A percentile compares a stretch with the other conserved stretches of the same genome.
These are phyloP conservation scores for Agrenia bidenticulata DNA, from an alignment of 2,888 invertebrate genomes.

Conservation along the genomic window DNA sequence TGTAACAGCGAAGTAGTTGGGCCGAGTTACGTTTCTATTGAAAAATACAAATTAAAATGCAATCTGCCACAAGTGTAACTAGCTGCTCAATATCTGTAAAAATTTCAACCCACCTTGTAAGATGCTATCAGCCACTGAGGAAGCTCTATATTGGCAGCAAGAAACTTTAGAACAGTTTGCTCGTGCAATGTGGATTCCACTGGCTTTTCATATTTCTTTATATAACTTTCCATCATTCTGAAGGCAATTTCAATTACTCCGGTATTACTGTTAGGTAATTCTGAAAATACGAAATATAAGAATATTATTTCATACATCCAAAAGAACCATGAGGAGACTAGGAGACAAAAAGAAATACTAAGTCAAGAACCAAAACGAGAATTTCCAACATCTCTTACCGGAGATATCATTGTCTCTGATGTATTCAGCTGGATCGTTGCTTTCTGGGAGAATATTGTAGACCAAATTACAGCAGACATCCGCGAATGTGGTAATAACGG, in stretches of 20 bases:
- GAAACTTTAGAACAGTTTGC: conserved; percentile 39
- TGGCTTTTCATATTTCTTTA: conserved; percentile 37
- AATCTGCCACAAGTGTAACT: too few species aligned
- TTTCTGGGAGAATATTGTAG: conserved; percentile 39
- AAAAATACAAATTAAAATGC: too few species aligned
- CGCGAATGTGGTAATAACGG: conserved; percentile 37
- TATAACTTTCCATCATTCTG: conserved; percentile 44
- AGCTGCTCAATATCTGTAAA: too few species aligned
- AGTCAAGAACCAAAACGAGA: neutral
- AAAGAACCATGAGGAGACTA: too few species aligned
- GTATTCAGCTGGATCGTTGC: conserved; percentile 47
- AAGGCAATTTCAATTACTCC: conserved; percentile 44
- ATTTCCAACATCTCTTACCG: conserved; percentile 29
- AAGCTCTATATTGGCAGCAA: conserved; percentile 35
- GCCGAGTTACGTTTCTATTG: conserved; percentile 42
- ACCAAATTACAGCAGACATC: conserved; percentile 38
- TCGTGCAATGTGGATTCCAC: conserved; percentile 43
- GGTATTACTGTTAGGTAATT: conserved; percentile 43
- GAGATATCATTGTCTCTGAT: conserved; percentile 46
- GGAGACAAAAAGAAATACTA: too few species aligned
- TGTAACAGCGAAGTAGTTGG: conserved; percentile 47
- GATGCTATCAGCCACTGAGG: conserved; percentile 50
- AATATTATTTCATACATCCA: too few species aligned
- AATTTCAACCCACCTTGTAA: conserved; percentile 41
- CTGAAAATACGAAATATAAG: conserved; percentile 32